phyloP scores from a whole-genome alignment of 1,140 invertebrate genomes.

The Formica exsecta region DNA sequence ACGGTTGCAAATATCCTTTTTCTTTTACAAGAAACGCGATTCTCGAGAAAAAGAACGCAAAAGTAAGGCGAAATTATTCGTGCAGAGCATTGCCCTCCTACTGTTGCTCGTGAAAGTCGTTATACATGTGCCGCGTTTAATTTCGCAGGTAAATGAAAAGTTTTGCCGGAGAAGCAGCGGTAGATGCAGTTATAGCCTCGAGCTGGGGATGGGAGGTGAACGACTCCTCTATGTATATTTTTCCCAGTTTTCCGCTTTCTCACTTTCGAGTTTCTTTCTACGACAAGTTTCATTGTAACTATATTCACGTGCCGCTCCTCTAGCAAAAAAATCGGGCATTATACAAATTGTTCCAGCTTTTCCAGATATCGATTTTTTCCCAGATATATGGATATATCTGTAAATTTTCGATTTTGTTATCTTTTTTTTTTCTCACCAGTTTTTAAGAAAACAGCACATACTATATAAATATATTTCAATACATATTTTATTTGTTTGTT shows the following conservation, averaged over 20 bases:
- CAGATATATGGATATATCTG: not conserved
- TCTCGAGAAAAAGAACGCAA: not conserved
- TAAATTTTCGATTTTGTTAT: not conserved
- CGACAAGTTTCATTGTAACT: conserved; percentile 19
- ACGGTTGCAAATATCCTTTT: conserved; percentile 4
- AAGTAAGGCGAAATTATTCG: conserved; percentile 35
- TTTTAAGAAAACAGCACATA: not conserved
- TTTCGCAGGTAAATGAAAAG: conserved; percentile 73
- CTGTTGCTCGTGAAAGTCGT: conserved; percentile 37
- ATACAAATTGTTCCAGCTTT: conserved; percentile 16
- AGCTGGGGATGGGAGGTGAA: conserved; percentile 18
- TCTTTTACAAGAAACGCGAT: not conserved
- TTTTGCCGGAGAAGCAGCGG: conserved; percentile 48
- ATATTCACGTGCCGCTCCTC: not conserved
- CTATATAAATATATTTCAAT: not conserved
- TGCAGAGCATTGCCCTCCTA: conserved; percentile 15
- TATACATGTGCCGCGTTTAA: conserved; percentile 65
- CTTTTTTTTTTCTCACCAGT: not conserved
- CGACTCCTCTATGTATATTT: conserved; percentile 43
- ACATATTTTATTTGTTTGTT: not conserved
- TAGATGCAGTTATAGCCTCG: conserved; percentile 41
- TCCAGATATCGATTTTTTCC: not conserved
- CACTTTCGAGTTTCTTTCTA: not conserved
- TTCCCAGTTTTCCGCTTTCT: conserved; percentile 55
- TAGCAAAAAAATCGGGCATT: conserved; percentile 6